Evolutionary conservation across 2,888 invertebrate genomes (phyloP), one percentile per base, ranked within the genome.

Genomic region (Sturmia bella): DNA sequence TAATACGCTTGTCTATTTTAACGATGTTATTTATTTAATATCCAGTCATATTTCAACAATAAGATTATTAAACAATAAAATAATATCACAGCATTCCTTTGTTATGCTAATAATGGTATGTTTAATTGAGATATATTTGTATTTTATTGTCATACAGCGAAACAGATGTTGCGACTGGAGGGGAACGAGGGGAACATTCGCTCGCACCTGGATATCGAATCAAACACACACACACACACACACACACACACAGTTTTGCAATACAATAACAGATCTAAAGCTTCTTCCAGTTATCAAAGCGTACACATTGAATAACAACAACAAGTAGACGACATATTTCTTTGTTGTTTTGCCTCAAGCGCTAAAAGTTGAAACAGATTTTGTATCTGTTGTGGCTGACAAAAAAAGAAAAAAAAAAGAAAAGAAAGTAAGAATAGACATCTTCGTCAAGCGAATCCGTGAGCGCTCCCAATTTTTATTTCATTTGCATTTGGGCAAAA

Each of bases 111-210:
- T 63, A 27, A 43, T 43, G 54, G 15, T 48, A 69, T 54, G 61
- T 56, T 41, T 79, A 79, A 79, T 74, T 69, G 79, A 69, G 68
- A 74, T 69, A 74, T 63, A 63, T 80, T 63, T 73, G 41, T 39
- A 37, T 74, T 68, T 74, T 61, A 80, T 69, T 79, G 68, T 74
- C 73, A 56, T 63, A 61, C 32, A 45, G 63, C 56, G 57, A 68
- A 73, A 48, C 11, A 50, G 41, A 57, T 66, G 19, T 50, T 50
- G 50, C 32, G 54, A 37, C 56, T 64, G 13, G 37, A 64, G 45
- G 19, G 32, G 37, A 54, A 37, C 15, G 37, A 64, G 45, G 19
- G 32, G 37, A 54, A 37, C 15, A 32, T 32, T 32, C 32, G 32
- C 9, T 32, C 6, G 32, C 32, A 52, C 19, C 17, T 4, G 37